These are phyloP conservation scores for Acronicta leporina DNA, from an alignment of 2,888 invertebrate species.

Conservation along the genomic window DNA sequence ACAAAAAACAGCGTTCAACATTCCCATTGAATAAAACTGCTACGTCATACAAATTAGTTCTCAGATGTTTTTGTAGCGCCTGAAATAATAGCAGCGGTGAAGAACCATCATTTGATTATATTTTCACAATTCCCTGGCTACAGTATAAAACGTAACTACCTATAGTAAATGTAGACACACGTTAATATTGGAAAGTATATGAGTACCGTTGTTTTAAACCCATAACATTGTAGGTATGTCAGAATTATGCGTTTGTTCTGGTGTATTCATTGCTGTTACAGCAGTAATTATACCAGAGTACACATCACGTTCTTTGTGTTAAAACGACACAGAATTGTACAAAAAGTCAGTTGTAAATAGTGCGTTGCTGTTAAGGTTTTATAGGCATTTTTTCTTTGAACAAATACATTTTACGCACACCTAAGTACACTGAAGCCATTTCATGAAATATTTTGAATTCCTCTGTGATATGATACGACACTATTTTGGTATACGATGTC, in stretches of 20 bases:
- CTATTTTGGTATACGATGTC: constrained; percentile 3
- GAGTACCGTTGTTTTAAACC: constrained; percentile 27
- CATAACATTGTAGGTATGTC: constrained; percentile 22
- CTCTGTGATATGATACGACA: background rate
- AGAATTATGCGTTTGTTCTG: constrained; percentile 2
- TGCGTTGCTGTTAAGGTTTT: constrained; percentile 21
- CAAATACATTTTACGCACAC: background rate
- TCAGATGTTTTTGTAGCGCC: constrained; percentile 41
- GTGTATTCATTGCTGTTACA: constrained; percentile 18
- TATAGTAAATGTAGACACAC: constrained; percentile 49
- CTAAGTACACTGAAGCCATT: constrained; percentile 1
- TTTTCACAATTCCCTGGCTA: constrained; percentile 35
- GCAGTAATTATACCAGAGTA: constrained; percentile 27
- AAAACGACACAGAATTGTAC: constrained; percentile 22
- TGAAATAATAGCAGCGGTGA: constrained; percentile 19
- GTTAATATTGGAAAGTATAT: constrained; percentile 54
- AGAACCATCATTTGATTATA: constrained; percentile 27
- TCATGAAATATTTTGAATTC: constrained; percentile 18
- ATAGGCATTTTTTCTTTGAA: background rate
- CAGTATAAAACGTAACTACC: constrained; percentile 54
- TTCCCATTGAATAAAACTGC: constrained; percentile 31
- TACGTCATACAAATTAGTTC: constrained; percentile 42
- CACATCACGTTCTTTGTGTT: constrained; percentile 36
- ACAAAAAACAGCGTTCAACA: constrained; percentile 33
- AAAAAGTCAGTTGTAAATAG: constrained; percentile 7